Conservation (phyloP, 2,113 vertebrate genomes). For the Isurus oxyrinchus region DNA sequence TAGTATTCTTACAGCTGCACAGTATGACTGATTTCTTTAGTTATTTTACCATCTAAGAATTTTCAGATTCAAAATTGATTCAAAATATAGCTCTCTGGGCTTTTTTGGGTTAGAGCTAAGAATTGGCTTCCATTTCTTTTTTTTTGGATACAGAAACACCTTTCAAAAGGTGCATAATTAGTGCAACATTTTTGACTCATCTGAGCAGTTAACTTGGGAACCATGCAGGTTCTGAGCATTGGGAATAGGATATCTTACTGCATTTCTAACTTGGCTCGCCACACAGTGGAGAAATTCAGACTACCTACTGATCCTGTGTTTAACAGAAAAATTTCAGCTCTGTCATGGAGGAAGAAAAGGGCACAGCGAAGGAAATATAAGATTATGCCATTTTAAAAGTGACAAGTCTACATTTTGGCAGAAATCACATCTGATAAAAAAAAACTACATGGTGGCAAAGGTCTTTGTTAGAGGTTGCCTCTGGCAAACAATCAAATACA, state of each 20-base stretch:
- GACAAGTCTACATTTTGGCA: background rate
- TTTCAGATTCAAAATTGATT: background rate
- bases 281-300: background rate
- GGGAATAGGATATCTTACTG: background rate
- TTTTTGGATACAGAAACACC: too few species aligned
- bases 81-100: too few species aligned
- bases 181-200: background rate
- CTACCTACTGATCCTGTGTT: background rate
- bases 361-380: background rate
- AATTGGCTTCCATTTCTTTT: background rate
- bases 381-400: background rate
- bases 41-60: background rate
- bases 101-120: too few species aligned
- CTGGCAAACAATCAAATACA: background rate
- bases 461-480: background rate
- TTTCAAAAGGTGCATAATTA: background rate
- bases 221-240: background rate
- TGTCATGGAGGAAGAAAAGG: background rate
- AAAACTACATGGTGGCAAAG: background rate
- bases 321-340: background rate
- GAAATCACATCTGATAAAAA: background rate
- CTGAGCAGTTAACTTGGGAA: background rate
- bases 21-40: background rate
- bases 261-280: background rate
- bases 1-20: background rate